Evolutionary conservation across 2,113 vertebrate species (phyloP).

Genomic region (Anser cygnoides): DNA sequence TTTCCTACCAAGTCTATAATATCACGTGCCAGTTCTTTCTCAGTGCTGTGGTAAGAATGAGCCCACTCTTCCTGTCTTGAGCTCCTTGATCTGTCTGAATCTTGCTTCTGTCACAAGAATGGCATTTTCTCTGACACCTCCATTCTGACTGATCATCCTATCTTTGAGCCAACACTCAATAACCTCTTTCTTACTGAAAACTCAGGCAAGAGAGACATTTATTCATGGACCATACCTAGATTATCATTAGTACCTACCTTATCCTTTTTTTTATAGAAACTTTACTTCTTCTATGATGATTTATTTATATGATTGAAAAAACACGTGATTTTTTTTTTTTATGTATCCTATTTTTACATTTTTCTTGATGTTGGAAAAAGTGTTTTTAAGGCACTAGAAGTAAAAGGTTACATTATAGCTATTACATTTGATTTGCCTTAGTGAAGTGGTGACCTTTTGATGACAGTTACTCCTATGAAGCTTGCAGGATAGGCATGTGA

Average conservation of each 20-base stretch:
- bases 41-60: not conserved
- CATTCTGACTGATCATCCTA: not conserved
- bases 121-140: not conserved
- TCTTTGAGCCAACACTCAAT: not conserved
- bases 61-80: not conserved
- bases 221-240: not conserved
- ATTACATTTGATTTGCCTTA: not conserved
- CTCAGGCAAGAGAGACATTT: not conserved
- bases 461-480: conserved; percentile 9
- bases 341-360: not conserved
- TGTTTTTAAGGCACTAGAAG: not conserved
- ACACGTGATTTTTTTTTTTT: not conserved
- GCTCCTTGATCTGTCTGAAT: not conserved
- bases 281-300: not conserved
- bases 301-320: not conserved
- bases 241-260: not conserved
- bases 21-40: not conserved
- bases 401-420: not conserved
- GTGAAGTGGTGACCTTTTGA: not conserved
- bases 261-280: not conserved
- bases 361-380: not conserved
- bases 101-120: not conserved
- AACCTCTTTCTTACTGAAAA: conserved; percentile 1
- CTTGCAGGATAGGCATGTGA: conserved; percentile 3
- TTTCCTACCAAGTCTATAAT: not conserved